Evolutionary conservation across 2,113 vertebrate species (phyloP).

Genomic region (Cyanoderma ruficeps): DNA sequence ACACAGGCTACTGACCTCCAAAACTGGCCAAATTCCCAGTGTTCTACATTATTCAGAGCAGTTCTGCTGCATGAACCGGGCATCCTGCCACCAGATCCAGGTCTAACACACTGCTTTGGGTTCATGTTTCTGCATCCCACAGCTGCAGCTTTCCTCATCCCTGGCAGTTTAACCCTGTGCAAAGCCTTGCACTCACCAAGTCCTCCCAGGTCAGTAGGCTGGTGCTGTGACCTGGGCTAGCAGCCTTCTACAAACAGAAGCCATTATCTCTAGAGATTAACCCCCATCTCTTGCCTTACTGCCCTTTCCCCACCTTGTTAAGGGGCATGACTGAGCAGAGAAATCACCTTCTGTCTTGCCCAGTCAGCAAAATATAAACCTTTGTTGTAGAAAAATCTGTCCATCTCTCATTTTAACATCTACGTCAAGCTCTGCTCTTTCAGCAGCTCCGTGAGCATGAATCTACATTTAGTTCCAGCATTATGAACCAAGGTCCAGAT

Average conservation of each 20-base stretch:
- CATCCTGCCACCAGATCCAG: conserved; percentile 27
- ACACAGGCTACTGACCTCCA: conserved; percentile 29
- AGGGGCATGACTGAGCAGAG: neutral
- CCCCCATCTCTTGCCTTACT: neutral
- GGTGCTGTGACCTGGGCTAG: neutral
- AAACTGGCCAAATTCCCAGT: conserved; percentile 45
- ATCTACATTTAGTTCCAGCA: conserved; percentile 2
- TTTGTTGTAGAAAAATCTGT: neutral
- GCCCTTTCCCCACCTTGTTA: neutral
- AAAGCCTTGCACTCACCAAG: neutral
- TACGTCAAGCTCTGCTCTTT: neutral
- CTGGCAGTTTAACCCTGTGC: neutral
- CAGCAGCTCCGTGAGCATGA: neutral
- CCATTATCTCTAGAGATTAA: neutral
- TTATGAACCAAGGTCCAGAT: conserved; percentile 32
- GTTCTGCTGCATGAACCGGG: conserved; percentile 55
- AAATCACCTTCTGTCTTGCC: neutral
- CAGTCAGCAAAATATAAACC: neutral
- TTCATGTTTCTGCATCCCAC: neutral
- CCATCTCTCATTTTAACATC: neutral
- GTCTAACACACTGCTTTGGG: neutral
- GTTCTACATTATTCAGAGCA: conserved; percentile 47
- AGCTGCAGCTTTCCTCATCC: neutral
- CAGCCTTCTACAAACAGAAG: neutral
- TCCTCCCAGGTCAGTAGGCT: neutral